phyloP scores from a whole-genome alignment of 2,113 vertebrate genomes.

The Rattus norvegicus region GRCr8 NC_086037.1:50619001-50619500 shows the following conservation, averaged over 20 bases:
- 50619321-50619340: background rate
- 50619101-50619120: background rate
- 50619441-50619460: conserved; percentile 23
- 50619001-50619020: background rate
- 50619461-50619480: background rate
- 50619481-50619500: background rate
- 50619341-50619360: background rate
- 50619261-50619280: too few relatives aligned
- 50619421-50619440: background rate
- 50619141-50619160: background rate
- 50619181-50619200: background rate
- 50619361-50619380: background rate
- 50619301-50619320: background rate
- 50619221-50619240: too few relatives aligned
- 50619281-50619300: background rate
- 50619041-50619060: background rate
- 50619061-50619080: background rate
- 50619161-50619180: background rate
- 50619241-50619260: too few relatives aligned
- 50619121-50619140: background rate
- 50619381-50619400: background rate
- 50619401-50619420: background rate
- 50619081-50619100: background rate
- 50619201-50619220: too few relatives aligned
- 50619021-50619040: background rate